phyloP scores from a whole-genome alignment of 1,140 invertebrate genomes.

The Belonocnema kinseyi region DNA sequence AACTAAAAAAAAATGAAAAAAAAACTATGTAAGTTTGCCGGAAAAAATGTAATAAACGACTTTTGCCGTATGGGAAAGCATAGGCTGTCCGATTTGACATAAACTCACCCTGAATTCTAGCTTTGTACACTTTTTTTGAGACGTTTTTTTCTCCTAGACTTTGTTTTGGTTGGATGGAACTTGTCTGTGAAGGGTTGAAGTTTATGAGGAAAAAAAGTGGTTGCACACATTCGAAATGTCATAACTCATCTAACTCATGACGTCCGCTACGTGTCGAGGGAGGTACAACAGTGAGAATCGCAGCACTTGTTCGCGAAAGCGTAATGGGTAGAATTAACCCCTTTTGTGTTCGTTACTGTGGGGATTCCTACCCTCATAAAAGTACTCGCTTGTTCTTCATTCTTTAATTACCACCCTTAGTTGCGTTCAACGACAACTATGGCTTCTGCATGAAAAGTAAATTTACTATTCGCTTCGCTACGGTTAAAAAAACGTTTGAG shows the following conservation, averaged over 20 bases:
- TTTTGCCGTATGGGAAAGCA: background rate
- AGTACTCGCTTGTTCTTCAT: constrained; percentile 35
- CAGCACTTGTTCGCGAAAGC: constrained; percentile 56
- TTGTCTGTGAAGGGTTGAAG: constrained; percentile 51
- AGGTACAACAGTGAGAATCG: constrained; percentile 60
- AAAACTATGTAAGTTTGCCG: background rate
- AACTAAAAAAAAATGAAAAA: constrained; percentile 28
- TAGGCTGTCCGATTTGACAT: constrained; percentile 26
- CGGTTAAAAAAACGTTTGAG: background rate
- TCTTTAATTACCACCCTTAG: constrained; percentile 31
- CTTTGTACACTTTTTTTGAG: constrained; percentile 40
- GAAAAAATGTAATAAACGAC: constrained; percentile 33
- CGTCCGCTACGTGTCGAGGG: constrained; percentile 42
- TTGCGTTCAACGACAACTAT: background rate
- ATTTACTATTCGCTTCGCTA: background rate
- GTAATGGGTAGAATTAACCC: constrained; percentile 60
- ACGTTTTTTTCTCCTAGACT: constrained; percentile 42
- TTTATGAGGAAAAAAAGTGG: constrained; percentile 25
- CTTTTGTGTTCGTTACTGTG: constrained; percentile 49
- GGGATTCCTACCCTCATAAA: constrained; percentile 42
- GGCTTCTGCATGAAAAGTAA: background rate
- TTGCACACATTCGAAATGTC: constrained; percentile 58
- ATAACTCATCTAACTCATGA: constrained; percentile 60
- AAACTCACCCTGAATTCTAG: constrained; percentile 17
- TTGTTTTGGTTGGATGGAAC: constrained; percentile 7